Evolutionary conservation across 2,797 vertebrate genomes (phyloP), one percentile per base, ranked within the genome.

Genomic region (Phrynocephalus forsythii): DNA sequence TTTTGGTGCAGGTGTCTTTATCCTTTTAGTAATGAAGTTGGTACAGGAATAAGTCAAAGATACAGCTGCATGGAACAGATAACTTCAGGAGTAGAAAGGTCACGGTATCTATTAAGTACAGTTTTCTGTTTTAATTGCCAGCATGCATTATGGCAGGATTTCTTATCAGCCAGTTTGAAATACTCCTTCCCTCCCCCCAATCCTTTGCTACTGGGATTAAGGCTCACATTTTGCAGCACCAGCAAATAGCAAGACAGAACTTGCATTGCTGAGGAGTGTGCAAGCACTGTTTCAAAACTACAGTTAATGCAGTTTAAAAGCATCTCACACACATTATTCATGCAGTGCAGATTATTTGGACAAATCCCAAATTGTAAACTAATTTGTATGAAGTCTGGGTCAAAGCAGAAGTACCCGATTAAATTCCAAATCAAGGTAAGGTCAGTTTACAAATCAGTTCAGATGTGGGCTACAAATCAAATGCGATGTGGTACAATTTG

Each of bases 91-190:
- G 87, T 88, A 91, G 79, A 93, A 82, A 91, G 82, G 83, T 91
- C 88, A 85, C 56, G 44, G 20, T 88, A 83, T 84, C 85, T 67
- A 87, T 82, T 84, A 89, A 72, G 33, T 60, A 4, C 22, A 90
- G 48, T 91, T 93, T 83, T 90, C 89, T 38, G 38, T 89, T 63
- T 86, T 92, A 83, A 81, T 88, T 87, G 87, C 78, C 88, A 85
- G 82, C 90, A 85, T 79, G 78, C 92, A 56, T 93, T 88, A 44
- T 28, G 69, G n/a, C 52, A n/a, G 77, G 73, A 66, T 80, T 88
- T 30, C 52, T 87, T 90, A 86, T 78, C 92, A 90, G 89, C 81
- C 56, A 93, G 87, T 91, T 90, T 91, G 79, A 90, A 84, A 89
- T 86, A 91, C 88, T 91, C 44, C 52, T 82, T 87, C 88, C 76